Evolutionary conservation across 2,113 vertebrate species (phyloP).

Genomic region (Vulpes lagopus): DNA sequence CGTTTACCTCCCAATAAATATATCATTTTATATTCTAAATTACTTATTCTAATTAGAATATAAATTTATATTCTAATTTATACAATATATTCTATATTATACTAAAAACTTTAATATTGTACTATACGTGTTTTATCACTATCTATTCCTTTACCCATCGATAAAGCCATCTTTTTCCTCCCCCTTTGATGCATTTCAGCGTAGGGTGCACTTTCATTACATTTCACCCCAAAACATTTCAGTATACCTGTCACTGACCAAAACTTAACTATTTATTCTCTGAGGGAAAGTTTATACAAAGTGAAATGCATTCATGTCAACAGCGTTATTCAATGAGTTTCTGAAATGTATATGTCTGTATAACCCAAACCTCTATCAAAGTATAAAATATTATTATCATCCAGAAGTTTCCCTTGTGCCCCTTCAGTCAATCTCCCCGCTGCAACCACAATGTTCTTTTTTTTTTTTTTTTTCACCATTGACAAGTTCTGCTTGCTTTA

Average conservation of each 20-base stretch:
- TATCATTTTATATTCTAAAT: too few relatives aligned
- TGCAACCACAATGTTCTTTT: neutral
- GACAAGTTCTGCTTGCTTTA: neutral
- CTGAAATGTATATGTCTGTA: neutral
- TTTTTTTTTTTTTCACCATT: neutral
- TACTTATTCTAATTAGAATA: too few relatives aligned
- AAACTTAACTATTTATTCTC: conserved; percentile 16
- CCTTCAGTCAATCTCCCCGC: neutral
- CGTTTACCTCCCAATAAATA: too few relatives aligned
- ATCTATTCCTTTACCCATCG: neutral
- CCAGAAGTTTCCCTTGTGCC: neutral
- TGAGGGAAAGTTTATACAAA: neutral
- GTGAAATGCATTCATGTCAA: neutral
- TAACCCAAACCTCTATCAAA: conserved; percentile 6
- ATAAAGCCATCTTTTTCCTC: neutral
- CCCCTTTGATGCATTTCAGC: neutral
- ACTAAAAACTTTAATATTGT: neutral
- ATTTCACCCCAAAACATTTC: neutral
- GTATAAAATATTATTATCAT: neutral
- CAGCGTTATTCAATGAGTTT: neutral
- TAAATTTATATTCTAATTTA: too few relatives aligned
- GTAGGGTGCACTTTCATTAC: neutral
- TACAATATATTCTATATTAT: neutral
- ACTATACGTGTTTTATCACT: neutral
- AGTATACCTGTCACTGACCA: neutral